Conservation (phyloP, 37 sponge, comb jelly and placozoan species). For the Haliclona indistincta region DNA sequence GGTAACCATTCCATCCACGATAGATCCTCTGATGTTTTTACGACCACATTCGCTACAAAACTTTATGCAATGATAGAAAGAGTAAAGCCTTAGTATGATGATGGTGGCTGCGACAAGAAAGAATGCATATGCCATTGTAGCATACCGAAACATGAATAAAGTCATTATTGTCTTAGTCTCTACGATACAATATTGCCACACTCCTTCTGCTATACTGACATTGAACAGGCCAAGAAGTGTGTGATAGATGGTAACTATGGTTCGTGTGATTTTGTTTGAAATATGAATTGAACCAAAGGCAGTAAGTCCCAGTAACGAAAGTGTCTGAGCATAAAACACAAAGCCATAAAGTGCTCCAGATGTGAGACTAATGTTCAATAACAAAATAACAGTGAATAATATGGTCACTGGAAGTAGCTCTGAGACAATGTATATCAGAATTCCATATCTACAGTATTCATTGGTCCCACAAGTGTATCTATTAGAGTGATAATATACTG, state of each 20-base stretch:
- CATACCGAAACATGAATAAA: background rate
- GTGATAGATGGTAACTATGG: too few species aligned
- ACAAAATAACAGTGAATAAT: constrained; percentile 27
- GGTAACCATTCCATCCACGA: background rate
- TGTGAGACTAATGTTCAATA: constrained; percentile 53
- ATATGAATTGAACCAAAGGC: too few species aligned
- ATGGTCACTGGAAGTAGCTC: constrained; percentile 44
- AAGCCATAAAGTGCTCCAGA: constrained; percentile 33
- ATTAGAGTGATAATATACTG: constrained; percentile 27
- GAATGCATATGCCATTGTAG: background rate
- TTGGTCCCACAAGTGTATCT: constrained; percentile 6
- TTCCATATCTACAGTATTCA: constrained; percentile 22
- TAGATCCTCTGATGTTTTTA: background rate
- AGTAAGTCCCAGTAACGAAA: too few species aligned
- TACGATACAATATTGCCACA: too few species aligned
- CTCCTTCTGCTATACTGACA: too few species aligned
- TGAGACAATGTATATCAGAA: constrained; percentile 36
- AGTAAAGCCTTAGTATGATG: background rate
- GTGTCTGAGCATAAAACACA: constrained; percentile 47
- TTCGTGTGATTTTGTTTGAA: too few species aligned
- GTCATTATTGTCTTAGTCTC: constrained; percentile 3
- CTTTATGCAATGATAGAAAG: background rate
- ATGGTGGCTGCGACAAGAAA: background rate
- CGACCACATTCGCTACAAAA: constrained; percentile 7
- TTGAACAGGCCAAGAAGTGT: too few species aligned